These are phyloP conservation scores for Phaethon lepturus DNA, from an alignment of 2,113 vertebrate species.

Conservation along the genomic window DNA sequence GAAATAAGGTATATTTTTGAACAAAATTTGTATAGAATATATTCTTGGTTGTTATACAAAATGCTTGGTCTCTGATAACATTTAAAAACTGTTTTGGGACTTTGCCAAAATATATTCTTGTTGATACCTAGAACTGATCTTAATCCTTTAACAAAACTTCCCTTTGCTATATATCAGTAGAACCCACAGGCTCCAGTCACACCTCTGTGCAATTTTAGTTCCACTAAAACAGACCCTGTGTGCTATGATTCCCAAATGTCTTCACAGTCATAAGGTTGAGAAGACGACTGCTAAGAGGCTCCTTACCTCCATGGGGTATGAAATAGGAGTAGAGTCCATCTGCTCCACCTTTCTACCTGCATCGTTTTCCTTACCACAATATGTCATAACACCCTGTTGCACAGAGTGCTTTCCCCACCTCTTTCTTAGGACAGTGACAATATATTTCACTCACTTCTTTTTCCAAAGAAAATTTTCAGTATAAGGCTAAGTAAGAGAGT, in stretches of 20 bases:
- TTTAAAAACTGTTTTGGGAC: not conserved
- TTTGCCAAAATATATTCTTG: not conserved
- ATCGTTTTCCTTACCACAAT: not conserved
- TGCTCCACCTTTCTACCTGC: not conserved
- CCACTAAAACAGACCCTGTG: not conserved
- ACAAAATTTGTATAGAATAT: not conserved
- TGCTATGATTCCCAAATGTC: not conserved
- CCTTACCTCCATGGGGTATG: not conserved
- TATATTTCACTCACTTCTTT: not conserved
- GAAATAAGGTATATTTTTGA: not conserved
- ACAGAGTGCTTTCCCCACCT: not conserved
- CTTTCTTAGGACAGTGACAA: not conserved
- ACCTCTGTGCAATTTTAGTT: not conserved
- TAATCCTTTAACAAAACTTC: not conserved
- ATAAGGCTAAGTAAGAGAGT: not conserved
- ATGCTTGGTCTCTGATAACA: not conserved
- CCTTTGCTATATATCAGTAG: not conserved
- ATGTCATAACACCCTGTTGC: not conserved
- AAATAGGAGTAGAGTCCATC: not conserved
- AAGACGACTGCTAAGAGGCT: not conserved
- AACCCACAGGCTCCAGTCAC: not conserved
- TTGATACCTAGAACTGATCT: not conserved
- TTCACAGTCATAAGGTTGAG: not conserved
- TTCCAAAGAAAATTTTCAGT: not conserved
- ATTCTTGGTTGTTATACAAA: not conserved